phyloP scores from a whole-genome alignment of 2,888 invertebrate species.

The Tetragnatha montana region DNA sequence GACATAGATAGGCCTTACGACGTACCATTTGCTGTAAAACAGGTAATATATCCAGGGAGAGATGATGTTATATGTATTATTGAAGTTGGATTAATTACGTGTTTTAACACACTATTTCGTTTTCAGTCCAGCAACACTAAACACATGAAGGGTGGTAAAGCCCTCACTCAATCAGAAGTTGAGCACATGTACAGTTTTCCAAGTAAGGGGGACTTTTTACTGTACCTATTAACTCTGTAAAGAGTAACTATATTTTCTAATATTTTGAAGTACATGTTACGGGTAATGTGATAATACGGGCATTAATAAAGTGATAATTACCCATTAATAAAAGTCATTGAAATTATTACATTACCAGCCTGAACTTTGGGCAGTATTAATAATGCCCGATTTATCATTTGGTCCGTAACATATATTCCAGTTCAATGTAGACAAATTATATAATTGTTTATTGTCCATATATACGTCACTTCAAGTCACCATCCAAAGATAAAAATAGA shows the following conservation, averaged over 20 bases:
- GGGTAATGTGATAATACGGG: too few species aligned
- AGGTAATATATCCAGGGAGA: constrained; percentile 30
- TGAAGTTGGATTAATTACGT: neutral
- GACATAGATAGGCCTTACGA: constrained; percentile 68
- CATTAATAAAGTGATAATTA: too few species aligned
- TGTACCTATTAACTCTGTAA: neutral
- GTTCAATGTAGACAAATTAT: too few species aligned
- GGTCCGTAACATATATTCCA: too few species aligned
- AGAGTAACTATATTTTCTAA: neutral
- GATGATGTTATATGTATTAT: neutral
- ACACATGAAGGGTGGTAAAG: constrained; percentile 66
- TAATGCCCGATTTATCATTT: too few species aligned
- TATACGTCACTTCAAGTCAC: too few species aligned
- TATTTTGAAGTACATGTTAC: neutral
- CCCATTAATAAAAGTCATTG: too few species aligned
- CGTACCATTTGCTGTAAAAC: constrained; percentile 70
- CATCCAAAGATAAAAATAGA: too few species aligned
- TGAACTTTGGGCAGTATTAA: too few species aligned
- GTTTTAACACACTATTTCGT: neutral
- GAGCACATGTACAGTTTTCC: constrained; percentile 70
- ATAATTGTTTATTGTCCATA: too few species aligned
- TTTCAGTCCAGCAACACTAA: constrained; percentile 61
- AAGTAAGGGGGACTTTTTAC: constrained; percentile 39
- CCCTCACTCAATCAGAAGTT: constrained; percentile 63
- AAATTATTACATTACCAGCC: too few species aligned